Base-by-base conservation (phyloP, 1,140 invertebrate species). In the Zaprionus inermis region DNA sequence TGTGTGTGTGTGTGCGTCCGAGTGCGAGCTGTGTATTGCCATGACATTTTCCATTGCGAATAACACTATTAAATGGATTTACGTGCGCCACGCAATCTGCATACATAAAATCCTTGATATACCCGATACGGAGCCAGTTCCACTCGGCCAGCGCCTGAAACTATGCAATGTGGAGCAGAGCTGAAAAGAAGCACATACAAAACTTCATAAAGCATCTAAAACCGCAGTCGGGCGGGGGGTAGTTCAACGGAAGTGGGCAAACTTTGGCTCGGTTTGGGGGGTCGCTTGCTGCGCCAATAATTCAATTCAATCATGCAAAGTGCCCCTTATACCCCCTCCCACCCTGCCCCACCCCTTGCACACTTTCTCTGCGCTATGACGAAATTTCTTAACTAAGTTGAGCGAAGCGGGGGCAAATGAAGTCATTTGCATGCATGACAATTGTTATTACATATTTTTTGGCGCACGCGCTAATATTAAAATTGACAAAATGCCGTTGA, bases 381-480 rank as follows among this genome's bases (percentile, higher is more conserved):
- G 65, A 76, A 86, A 60, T 72, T 72, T 58, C 58, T 18, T 44
- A 44, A 36, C 51, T 56, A 49, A 3, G 30, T 5, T 4, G 30
- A 3, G 30, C 51, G 44, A 9, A 52, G 38, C 6, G 7, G 7
- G 16, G 38, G 38, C 60, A 90, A 90, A 90, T 91, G 89, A 90
- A 90, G 88, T 91, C 80, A 91, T 90, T 90, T 90, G 88, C 88
- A 90, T 90, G 88, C 88, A 90, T 90, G 88, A 81, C 88, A 90
- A 91, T 91, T 91, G 88, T 75, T 88, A 88, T 90, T 80, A 79
- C 82, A 90, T 81, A 90, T 79, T 86, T 84, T 75, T 79, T 68
- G 86, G 71, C 79, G 71, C 79, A 78, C 77, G 71, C 73, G 64
- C 73, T 72, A 78, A 82, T 85, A 85, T 75, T 81, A 72, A 86